Evolutionary conservation across 2,113 vertebrate species (phyloP).

Genomic region (Chrysemys picta): DNA sequence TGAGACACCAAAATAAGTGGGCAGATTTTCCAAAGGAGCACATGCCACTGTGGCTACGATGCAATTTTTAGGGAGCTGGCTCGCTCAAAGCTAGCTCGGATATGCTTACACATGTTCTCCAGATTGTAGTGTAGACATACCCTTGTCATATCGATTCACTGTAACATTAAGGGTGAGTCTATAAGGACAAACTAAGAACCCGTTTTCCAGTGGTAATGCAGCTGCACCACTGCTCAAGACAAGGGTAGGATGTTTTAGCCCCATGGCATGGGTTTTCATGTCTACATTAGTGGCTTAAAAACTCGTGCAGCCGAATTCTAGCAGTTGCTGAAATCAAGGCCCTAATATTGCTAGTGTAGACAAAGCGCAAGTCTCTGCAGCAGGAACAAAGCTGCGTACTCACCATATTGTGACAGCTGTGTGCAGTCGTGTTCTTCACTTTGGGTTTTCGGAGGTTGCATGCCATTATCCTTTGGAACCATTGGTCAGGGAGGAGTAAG

Average conservation of each 20-base stretch:
- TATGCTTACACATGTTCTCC: not conserved
- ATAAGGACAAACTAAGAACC: not conserved
- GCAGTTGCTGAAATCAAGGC: not conserved
- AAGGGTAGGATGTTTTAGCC: not conserved
- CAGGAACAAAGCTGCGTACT: accelerated
- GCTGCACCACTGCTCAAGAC: not conserved
- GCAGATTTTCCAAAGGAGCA: accelerated
- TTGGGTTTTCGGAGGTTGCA: not conserved
- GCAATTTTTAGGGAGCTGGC: not conserved
- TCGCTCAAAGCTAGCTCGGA: not conserved
- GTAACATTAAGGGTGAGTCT: not conserved
- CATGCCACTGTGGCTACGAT: not conserved
- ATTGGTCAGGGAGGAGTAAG: not conserved
- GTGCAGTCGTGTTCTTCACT: accelerated
- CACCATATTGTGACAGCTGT: not conserved
- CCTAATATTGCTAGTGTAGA: not conserved
- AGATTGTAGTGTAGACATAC: not conserved
- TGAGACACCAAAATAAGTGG: accelerated
- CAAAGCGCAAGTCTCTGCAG: accelerated
- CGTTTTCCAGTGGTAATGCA: not conserved
- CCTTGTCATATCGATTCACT: not conserved
- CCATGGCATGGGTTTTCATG: no score
- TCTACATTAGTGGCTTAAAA: not conserved
- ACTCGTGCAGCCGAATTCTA: not conserved
- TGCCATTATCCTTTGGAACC: not conserved